Conservation (phyloP, 35 echinoderm and acorn worm species). For the Apostichopus californicus region DNA sequence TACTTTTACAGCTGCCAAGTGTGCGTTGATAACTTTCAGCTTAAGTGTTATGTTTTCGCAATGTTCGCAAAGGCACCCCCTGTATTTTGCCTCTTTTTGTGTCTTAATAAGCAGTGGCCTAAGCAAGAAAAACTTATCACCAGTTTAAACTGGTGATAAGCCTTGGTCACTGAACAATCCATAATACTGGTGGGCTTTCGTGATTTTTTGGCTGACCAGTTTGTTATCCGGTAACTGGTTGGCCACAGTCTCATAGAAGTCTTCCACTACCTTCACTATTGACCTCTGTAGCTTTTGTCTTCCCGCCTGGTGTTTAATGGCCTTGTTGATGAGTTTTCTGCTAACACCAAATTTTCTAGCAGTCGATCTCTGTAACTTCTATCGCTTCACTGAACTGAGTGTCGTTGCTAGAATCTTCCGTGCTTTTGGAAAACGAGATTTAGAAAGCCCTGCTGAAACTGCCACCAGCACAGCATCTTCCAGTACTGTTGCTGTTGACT, state of each 20-base stretch:
- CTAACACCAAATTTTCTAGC: slow-evolving; percentile 38
- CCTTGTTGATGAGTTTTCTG: slow-evolving; percentile 37
- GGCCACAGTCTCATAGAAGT: background rate
- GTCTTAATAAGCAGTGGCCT: slow-evolving; percentile 32
- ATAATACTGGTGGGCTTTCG: slow-evolving; percentile 18
- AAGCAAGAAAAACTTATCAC: slow-evolving; percentile 7
- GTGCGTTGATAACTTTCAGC: slow-evolving; percentile 11
- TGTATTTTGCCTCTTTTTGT: slow-evolving; percentile 5
- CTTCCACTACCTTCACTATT: background rate
- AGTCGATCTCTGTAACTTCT: background rate
- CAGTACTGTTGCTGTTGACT: too few relatives aligned
- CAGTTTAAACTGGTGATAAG: slow-evolving; percentile 8
- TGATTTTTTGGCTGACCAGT: slow-evolving; percentile 30
- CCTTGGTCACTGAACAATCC: background rate
- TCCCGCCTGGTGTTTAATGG: slow-evolving; percentile 5
- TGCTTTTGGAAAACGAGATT: background rate
- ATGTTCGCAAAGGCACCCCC: slow-evolving; percentile 50
- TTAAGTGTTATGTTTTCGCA: too few relatives aligned
- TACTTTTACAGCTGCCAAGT: background rate
- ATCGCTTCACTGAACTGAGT: too few relatives aligned
- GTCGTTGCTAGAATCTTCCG: too few relatives aligned
- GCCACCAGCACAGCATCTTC: background rate
- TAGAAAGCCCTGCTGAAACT: background rate
- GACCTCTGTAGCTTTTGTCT: slow-evolving; percentile 14
- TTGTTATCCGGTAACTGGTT: slow-evolving; percentile 20